phyloP scores from a whole-genome alignment of 2,888 invertebrate species.

The Nomada ruficornis region DNA sequence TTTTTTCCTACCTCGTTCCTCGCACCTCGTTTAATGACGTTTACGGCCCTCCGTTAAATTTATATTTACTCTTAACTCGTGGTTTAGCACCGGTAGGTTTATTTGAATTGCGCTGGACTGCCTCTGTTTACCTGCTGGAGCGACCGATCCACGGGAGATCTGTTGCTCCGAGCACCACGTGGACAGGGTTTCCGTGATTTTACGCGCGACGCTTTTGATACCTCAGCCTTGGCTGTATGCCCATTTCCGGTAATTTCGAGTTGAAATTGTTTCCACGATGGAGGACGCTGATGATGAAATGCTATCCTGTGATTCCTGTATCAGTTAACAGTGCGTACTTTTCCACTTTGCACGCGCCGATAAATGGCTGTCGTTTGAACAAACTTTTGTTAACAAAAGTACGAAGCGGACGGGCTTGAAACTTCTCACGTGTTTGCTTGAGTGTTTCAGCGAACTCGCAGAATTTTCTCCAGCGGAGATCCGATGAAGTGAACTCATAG shows the following conservation, averaged over 20 bases:
- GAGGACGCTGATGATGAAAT: no score
- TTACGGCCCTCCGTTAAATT: slow-evolving; percentile 28
- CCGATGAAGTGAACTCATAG: no score
- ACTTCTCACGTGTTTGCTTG: no score
- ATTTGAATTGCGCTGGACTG: slow-evolving; percentile 12
- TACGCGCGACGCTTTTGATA: neutral
- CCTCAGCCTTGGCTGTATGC: neutral
- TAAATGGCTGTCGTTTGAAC: no score
- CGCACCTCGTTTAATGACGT: slow-evolving; percentile 20
- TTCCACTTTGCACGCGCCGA: no score
- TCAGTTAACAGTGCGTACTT: neutral
- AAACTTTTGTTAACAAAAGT: no score
- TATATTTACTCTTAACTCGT: slow-evolving; percentile 25
- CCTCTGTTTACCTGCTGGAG: slow-evolving; percentile 31
- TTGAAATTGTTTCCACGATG: no score
- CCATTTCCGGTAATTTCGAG: neutral
- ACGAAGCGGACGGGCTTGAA: no score
- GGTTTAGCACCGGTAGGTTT: slow-evolving; percentile 24
- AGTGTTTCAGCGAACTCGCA: no score
- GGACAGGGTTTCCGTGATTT: neutral
- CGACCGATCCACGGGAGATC: slow-evolving; percentile 12
- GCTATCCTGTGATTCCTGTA: neutral
- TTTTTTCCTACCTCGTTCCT: neutral
- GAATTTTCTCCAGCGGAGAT: no score
- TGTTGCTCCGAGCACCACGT: slow-evolving; percentile 13